These are phyloP conservation scores for Pandemis corylana DNA, from an alignment of 2,888 invertebrate species.

Conservation along the genomic window DNA sequence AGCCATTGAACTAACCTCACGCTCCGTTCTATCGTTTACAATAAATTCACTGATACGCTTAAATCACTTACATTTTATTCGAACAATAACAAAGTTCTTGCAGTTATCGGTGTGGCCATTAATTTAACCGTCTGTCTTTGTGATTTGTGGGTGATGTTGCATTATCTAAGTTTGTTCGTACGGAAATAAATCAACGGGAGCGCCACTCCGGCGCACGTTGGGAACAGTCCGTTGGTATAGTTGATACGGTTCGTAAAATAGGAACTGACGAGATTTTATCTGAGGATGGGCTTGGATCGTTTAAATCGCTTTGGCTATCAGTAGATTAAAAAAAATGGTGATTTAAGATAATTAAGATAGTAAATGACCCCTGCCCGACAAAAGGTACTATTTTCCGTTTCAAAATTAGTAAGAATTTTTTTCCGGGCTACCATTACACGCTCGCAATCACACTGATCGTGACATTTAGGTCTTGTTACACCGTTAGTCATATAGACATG, in stretches of 20 bases:
- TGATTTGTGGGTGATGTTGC: constrained; percentile 40
- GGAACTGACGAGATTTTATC: neutral
- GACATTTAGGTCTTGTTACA: too few relatives aligned
- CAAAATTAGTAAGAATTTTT: too few relatives aligned
- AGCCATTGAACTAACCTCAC: constrained; percentile 42
- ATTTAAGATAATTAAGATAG: too few relatives aligned
- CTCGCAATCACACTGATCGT: too few relatives aligned
- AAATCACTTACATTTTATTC: constrained; percentile 52
- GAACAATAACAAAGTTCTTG: constrained; percentile 48
- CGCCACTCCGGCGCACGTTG: constrained; percentile 21
- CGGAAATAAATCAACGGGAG: constrained; percentile 31
- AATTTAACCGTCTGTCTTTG: constrained; percentile 36
- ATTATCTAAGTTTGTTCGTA: constrained; percentile 35
- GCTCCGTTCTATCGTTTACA: constrained; percentile 57
- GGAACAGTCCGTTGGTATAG: constrained; percentile 12
- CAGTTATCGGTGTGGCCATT: constrained; percentile 42
- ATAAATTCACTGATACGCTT: constrained; percentile 53
- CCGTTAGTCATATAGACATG: too few relatives aligned
- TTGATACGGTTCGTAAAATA: constrained; percentile 2
- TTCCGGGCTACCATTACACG: too few relatives aligned
- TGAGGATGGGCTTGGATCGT: neutral
- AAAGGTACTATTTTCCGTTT: too few relatives aligned
- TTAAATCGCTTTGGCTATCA: neutral
- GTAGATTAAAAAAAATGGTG: too few relatives aligned
- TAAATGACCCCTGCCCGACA: too few relatives aligned